Evolutionary conservation across 2,113 vertebrate genomes (phyloP).

Genomic region (Syngnathus floridae): DNA sequence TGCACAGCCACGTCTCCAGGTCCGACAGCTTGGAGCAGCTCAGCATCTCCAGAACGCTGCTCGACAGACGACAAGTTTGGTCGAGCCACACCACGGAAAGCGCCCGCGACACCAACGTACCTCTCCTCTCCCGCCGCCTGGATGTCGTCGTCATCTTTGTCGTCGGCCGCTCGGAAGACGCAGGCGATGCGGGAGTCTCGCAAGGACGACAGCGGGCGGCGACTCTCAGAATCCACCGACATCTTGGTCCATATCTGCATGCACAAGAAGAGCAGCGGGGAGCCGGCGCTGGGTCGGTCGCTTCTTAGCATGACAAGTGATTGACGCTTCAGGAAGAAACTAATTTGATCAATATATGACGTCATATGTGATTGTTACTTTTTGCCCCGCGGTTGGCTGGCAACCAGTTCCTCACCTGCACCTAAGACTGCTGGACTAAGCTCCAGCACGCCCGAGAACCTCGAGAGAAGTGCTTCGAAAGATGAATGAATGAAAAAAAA

Average conservation of each 20-base stretch:
- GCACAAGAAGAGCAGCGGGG: not conserved
- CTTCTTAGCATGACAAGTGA: too few species aligned
- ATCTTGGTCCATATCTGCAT: conserved; percentile 68
- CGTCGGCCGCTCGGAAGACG: conserved; percentile 61
- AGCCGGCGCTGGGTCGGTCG: too few species aligned
- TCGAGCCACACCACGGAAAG: too few species aligned
- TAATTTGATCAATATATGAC: not conserved
- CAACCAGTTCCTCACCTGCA: too few species aligned
- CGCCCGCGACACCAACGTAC: conserved; percentile 25
- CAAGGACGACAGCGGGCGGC: conserved; percentile 52
- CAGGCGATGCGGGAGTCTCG: conserved; percentile 63
- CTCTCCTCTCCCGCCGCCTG: conserved; percentile 69
- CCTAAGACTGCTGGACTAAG: too few species aligned
- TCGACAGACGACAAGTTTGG: not conserved
- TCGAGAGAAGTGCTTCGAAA: too few species aligned
- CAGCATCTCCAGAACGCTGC: conserved; percentile 76
- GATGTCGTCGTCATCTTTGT: conserved; percentile 66
- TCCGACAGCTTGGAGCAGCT: conserved; percentile 73
- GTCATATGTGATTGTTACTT: too few species aligned
- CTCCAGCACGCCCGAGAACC: too few species aligned
- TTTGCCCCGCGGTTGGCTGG: too few species aligned
- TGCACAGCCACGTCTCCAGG: conserved; percentile 77
- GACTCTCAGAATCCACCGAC: conserved; percentile 65
- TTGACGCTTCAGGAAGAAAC: too few species aligned
- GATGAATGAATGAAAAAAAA: too few species aligned